These are phyloP conservation scores for Gymnobelideus leadbeateri DNA, from an alignment of 2,113 vertebrate species.

Conservation along the genomic window DNA sequence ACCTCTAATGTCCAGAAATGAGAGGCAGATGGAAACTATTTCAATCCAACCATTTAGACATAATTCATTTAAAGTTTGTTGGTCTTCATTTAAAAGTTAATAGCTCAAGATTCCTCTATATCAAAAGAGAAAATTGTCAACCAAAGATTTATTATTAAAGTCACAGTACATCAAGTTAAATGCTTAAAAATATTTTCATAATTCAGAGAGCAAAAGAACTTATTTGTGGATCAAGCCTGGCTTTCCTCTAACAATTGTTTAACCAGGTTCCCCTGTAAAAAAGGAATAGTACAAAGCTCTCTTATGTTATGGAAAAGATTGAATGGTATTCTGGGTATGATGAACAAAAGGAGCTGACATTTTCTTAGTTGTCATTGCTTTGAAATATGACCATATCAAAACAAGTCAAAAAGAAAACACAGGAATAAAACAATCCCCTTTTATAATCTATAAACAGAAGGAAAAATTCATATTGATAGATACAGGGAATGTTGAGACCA, in stretches of 20 bases:
- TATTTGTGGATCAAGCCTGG: background rate
- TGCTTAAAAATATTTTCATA: slow-evolving; percentile 19
- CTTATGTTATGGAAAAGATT: background rate
- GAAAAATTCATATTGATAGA: background rate
- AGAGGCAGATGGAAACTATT: slow-evolving; percentile 23
- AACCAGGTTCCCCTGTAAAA: background rate
- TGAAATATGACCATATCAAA: slow-evolving; percentile 15
- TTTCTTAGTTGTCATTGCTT: background rate
- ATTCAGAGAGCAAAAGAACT: slow-evolving; percentile 15
- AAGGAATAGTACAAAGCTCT: background rate
- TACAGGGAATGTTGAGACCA: background rate
- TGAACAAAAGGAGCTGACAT: background rate
- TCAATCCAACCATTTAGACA: background rate
- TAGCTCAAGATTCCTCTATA: background rate
- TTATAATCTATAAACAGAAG: slow-evolving; percentile 6
- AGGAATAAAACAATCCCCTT: background rate
- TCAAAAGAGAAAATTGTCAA: background rate
- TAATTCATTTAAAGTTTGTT: slow-evolving; percentile 25
- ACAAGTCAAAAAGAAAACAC: background rate
- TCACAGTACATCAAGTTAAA: background rate
- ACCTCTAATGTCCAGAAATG: background rate
- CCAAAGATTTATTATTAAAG: slow-evolving; percentile 18
- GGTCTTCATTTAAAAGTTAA: background rate
- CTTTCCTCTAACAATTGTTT: background rate
- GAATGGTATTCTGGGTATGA: background rate